Evolutionary conservation across 2,797 vertebrate genomes (phyloP).

Genomic region (Schizopygopsis malacanthus): DNA sequence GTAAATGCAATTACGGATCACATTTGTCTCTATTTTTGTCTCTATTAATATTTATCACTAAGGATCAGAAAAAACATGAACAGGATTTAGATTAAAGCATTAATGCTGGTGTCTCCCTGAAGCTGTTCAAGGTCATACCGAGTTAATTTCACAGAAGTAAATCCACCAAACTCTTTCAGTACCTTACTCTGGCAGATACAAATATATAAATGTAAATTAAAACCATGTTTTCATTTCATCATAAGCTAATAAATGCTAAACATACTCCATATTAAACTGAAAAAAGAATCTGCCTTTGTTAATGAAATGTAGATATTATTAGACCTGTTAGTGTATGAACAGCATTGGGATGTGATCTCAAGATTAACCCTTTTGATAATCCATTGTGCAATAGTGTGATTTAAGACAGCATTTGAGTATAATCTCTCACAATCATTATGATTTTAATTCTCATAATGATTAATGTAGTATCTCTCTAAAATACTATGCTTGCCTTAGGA

Average conservation of each 20-base stretch:
- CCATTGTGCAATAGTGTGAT: background rate
- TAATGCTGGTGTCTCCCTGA: background rate
- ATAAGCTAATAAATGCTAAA: background rate
- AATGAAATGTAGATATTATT: slow-evolving; percentile 19
- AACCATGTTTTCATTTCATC: slow-evolving; percentile 6
- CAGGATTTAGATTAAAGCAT: background rate
- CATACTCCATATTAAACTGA: background rate
- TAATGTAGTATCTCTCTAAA: background rate
- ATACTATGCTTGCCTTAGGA: background rate
- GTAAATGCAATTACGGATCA: background rate
- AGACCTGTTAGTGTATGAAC: background rate
- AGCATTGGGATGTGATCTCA: background rate
- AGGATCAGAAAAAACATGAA: background rate
- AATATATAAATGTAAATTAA: background rate
- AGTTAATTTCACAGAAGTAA: background rate
- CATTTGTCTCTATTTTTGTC: background rate
- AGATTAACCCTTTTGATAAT: background rate
- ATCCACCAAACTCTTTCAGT: background rate
- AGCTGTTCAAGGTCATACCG: background rate
- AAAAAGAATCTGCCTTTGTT: background rate
- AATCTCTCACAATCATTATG: background rate
- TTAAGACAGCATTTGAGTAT: background rate
- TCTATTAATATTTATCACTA: background rate
- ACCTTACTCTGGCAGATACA: background rate
- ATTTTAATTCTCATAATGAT: background rate